Evolutionary conservation across 2,888 invertebrate genomes (phyloP), one percentile per base, ranked within the genome.

Genomic region (Anoplius nigerrimus): DNA sequence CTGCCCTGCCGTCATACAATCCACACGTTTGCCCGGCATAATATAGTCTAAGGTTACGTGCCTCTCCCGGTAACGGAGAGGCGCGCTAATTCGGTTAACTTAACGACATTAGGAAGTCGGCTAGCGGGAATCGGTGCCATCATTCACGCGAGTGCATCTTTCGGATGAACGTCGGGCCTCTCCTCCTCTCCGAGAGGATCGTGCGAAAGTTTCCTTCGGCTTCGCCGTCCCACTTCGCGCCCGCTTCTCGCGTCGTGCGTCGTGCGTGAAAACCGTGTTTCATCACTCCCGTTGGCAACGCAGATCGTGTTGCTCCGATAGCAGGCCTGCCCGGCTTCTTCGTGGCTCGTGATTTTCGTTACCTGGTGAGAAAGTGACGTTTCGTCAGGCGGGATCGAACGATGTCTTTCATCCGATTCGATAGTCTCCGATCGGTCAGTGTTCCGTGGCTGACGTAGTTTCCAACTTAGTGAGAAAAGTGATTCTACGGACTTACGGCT

Each of bases 101-200:
- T 86, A 86, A 87, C 80, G 76, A 80, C 76, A 82, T 87, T 87
- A 86, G 81, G 82, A 79, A 84, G 82, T 85, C 81, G 71, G 34
- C 65, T 52, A 51, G 24, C 52, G 34, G 11, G 63, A 71, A 69
- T 63, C 64, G 71, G 51, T 54, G 57, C 15, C 56, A 48, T 16
- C n/a, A 15, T n/a, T n/a, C 6, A 5, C 46, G 46, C 16, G 46
- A 18, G 3, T 16, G 16, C 48, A 48, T 48, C 48, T 48, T 48
- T 48, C 48, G 48, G n/a, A 34, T 34, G 11, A 8, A 16, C 48
- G 2, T 48, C 18, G 48, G n/a, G 24, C 24, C 24, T 6, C 8
- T 6, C 15, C 15, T 21, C 52, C 16, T 22, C 4, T 20, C 4
- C 52, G 52, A 16, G 52, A 6, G 52, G 4, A 52, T 52, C 21